Evolutionary conservation across 1,140 invertebrate genomes (phyloP).

Genomic region (Leptopilina clavipes): DNA sequence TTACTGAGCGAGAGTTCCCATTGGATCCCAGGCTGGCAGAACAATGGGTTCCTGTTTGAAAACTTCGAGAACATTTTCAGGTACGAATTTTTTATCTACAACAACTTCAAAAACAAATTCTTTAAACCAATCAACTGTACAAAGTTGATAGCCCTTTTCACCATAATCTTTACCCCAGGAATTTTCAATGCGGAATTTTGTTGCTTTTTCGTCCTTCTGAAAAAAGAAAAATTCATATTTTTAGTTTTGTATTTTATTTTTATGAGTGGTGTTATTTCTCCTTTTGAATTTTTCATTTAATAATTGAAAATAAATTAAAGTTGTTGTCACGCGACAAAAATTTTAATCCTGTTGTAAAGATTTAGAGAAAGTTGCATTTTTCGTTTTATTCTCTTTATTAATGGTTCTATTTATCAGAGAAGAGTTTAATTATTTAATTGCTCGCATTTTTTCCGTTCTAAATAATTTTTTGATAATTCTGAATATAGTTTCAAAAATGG

Average conservation of each 20-base stretch:
- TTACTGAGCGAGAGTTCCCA: constrained; percentile 86
- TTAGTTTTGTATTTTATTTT: neutral
- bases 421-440: no score
- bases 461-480: no score
- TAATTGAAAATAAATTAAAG: no score
- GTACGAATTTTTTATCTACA: constrained; percentile 89
- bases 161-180: constrained; percentile 93
- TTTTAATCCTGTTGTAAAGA: no score
- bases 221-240: constrained; percentile 53
- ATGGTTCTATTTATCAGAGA: no score
- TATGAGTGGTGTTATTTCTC: no score
- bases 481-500: no score
- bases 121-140: constrained; percentile 90
- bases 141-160: constrained; percentile 90
- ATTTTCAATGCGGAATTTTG: constrained; percentile 91
- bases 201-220: constrained; percentile 79
- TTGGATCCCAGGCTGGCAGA: constrained; percentile 94
- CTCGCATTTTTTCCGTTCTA: no score
- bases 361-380: no score
- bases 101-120: constrained; percentile 94
- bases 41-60: constrained; percentile 84
- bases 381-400: no score
- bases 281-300: no score
- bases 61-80: constrained; percentile 84
- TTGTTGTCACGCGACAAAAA: no score